Conservation (phyloP, 1,140 invertebrate genomes). For the Drosophila lacertosa region DNA sequence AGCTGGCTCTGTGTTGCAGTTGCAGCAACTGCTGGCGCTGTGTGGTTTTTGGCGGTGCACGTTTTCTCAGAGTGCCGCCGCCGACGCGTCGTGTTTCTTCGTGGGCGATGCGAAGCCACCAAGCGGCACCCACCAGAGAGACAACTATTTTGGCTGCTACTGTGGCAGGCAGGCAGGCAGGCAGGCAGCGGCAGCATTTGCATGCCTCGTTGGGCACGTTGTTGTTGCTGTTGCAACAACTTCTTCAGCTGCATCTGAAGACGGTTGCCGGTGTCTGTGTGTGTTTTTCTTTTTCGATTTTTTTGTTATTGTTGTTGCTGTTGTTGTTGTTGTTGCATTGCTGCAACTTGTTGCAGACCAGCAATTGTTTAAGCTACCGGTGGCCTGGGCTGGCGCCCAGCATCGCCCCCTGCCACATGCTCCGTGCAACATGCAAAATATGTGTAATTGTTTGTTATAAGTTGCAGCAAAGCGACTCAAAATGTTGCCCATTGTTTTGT, state of each 20-base stretch:
- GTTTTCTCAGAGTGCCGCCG: slow-evolving; percentile 51
- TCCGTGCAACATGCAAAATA: slow-evolving; percentile 71
- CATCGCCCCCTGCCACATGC: not conserved
- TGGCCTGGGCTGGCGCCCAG: slow-evolving; percentile 41
- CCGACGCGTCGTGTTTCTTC: slow-evolving; percentile 54
- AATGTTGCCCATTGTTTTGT: slow-evolving; percentile 83
- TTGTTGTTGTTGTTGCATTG: slow-evolving; percentile 47
- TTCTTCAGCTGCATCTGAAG: slow-evolving; percentile 56
- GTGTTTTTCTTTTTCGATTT: slow-evolving; percentile 21
- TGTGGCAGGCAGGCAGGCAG: slow-evolving; percentile 55
- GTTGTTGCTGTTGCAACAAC: slow-evolving; percentile 52
- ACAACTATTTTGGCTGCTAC: slow-evolving; percentile 80
- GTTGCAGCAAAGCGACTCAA: slow-evolving; percentile 70
- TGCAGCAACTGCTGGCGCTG: slow-evolving; percentile 2
- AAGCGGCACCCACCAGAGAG: slow-evolving; percentile 28
- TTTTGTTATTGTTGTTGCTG: too few relatives aligned
- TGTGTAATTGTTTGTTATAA: slow-evolving; percentile 84
- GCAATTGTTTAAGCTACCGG: slow-evolving; percentile 52
- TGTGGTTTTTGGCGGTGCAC: slow-evolving; percentile 43
- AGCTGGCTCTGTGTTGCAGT: not conserved
- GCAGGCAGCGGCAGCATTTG: slow-evolving; percentile 33
- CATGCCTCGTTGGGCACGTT: slow-evolving; percentile 70
- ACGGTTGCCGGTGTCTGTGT: slow-evolving; percentile 36
- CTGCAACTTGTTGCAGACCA: slow-evolving; percentile 62
- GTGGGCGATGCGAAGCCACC: slow-evolving; percentile 53